Base-by-base conservation (phyloP, 2,113 vertebrate species). In the Poeciliopsis retropinna region DNA sequence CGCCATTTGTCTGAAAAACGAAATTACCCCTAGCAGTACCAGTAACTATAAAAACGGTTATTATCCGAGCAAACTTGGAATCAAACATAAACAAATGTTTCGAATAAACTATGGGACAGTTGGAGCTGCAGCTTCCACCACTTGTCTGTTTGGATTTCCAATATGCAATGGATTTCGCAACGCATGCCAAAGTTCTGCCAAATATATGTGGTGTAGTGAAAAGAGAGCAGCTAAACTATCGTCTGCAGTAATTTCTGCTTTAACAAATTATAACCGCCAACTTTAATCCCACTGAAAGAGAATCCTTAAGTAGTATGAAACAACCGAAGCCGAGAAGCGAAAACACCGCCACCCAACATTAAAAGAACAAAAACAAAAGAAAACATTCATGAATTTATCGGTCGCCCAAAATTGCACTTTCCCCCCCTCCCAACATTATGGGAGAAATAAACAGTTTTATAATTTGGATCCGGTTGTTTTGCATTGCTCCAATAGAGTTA, bases 71-170 rank as follows among this genome's bases (percentile, higher is more conserved):
- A 29, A 71, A 64, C 51, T 27, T 72, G 51, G 12, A 60, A 34
- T n/a, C 61, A 32, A 72, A 70, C 22, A 54, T 14, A 60, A 67
- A 72, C 63, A 74, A 64, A 60, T 79, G 61, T 37, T 76, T 30
- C 5, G 25, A 19, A 29, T 60, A 63, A 67, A 72, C 39, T 69
- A 19, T n/a, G 6, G 3, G 6, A 0, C 12, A 22, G 39, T 51
- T 39, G 27, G 17, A 60, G 11, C 51, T 51, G n/a, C 72, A 63
- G 70, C 64, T 29, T 11, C 66, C 71, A 7, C 44, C 44, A 47
- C 44, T 47, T 47, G 44, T 17, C 44, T 47, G 32, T 70, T 64
- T 75, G 37, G 2, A 37, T 70, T 73, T 76, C 30, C 0, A 1
- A 66, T 61, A 37, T 2, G 3, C 11, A 60, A 34, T 27, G 74